phyloP scores from a whole-genome alignment of 2,797 vertebrate species.

The Tamandua tetradactyla region DNA sequence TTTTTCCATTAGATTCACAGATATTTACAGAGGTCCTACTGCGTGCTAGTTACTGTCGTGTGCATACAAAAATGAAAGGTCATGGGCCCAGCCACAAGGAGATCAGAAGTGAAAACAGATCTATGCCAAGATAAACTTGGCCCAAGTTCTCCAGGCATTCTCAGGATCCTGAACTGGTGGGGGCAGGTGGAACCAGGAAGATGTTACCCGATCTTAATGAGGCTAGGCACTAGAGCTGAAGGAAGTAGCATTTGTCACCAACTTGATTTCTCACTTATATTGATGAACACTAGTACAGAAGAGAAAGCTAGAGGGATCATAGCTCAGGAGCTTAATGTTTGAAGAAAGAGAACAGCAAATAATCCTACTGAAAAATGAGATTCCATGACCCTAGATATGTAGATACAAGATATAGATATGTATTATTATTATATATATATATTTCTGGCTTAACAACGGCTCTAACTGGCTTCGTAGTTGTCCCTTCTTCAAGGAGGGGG shows the following conservation, averaged over 20 bases:
- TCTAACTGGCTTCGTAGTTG: background rate
- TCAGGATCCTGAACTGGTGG: background rate
- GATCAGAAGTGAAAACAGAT: slow-evolving; percentile 1
- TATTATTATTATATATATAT: no score
- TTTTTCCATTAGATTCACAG: slow-evolving; percentile 15
- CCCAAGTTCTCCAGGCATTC: background rate
- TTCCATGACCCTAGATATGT: background rate
- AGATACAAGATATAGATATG: background rate
- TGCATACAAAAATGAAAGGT: slow-evolving; percentile 37
- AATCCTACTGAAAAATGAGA: background rate
- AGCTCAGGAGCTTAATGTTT: background rate
- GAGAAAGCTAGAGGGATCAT: background rate
- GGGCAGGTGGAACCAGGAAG: background rate
- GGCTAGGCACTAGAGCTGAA: background rate
- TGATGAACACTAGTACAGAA: background rate
- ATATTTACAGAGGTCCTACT: slow-evolving; percentile 10
- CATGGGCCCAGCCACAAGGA: background rate
- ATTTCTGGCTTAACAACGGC: background rate
- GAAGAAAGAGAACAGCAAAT: background rate
- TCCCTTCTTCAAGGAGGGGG: no score
- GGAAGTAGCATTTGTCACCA: background rate
- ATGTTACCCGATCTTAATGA: background rate
- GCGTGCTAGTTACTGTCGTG: background rate
- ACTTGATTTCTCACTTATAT: slow-evolving; percentile 21
- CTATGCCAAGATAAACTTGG: background rate